These are phyloP conservation scores for Moxostoma hubbsi DNA, from an alignment of 2,797 vertebrate species.

Conservation along the genomic window DNA sequence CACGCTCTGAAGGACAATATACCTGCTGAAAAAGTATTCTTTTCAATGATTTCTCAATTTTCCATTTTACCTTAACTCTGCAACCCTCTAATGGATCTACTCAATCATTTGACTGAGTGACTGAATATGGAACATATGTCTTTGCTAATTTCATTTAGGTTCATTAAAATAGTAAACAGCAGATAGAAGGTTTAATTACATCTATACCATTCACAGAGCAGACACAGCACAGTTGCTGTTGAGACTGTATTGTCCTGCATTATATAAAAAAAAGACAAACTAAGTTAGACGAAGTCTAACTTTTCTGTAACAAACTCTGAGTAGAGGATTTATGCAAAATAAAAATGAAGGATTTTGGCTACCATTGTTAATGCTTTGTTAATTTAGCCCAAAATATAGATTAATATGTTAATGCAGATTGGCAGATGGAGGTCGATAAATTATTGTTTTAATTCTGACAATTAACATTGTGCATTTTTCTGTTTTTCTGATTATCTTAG, in stretches of 20 bases:
- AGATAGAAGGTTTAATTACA: neutral
- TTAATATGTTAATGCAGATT: conserved; percentile 9
- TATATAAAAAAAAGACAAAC: neutral
- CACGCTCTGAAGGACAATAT: conserved; percentile 76
- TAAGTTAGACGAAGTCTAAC: neutral
- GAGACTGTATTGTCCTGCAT: neutral
- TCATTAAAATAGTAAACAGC: neutral
- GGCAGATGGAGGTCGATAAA: conserved; percentile 38
- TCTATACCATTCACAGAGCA: neutral
- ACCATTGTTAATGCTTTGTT: conserved; percentile 10
- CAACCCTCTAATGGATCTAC: neutral
- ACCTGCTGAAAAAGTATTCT: conserved; percentile 57
- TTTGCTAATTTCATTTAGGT: neutral
- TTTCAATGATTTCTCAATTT: conserved; percentile 53
- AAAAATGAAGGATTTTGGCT: conserved; percentile 15
- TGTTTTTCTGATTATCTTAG: conserved; percentile 25
- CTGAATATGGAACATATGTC: neutral
- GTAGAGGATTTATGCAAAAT: neutral
- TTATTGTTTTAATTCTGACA: conserved; percentile 13
- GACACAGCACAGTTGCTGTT: neutral
- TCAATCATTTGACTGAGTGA: conserved; percentile 9
- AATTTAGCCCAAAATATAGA: neutral
- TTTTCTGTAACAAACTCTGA: neutral
- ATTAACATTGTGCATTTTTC: conserved; percentile 27
- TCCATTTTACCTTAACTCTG: neutral